Evolutionary conservation across 2,113 vertebrate species (phyloP).

Genomic region (Protomyctophum bolini): DNA sequence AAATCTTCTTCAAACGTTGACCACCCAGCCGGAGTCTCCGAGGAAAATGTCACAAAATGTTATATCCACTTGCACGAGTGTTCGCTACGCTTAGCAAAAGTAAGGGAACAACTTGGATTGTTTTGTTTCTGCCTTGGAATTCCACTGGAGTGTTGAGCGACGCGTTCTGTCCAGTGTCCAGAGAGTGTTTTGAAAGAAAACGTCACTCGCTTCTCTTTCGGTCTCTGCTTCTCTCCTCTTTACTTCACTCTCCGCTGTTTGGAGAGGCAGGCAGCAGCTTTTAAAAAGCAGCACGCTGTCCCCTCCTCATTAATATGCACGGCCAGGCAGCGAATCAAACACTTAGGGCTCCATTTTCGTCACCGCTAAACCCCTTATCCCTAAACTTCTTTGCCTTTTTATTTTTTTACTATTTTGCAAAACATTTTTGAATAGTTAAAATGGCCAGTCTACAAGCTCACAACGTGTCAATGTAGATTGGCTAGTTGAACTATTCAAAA

Average conservation of each 20-base stretch:
- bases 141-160: slow-evolving; percentile 55
- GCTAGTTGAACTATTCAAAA: too few species aligned
- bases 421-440: too few species aligned
- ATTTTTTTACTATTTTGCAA: too few species aligned
- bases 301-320: slow-evolving; percentile 96
- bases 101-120: neutral
- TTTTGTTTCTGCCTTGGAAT: slow-evolving; percentile 11
- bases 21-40: neutral
- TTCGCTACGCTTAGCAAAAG: neutral
- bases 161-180: slow-evolving; percentile 50
- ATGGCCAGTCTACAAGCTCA: too few species aligned
- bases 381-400: too few species aligned
- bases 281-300: slow-evolving; percentile 87
- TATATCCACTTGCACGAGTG: slow-evolving; percentile 43
- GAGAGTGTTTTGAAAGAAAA: slow-evolving; percentile 34
- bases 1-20: slow-evolving; percentile 31
- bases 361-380: too few species aligned
- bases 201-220: slow-evolving; percentile 28
- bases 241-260: slow-evolving; percentile 3
- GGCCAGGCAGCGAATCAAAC: slow-evolving; percentile 81
- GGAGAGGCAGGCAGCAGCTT: slow-evolving; percentile 66
- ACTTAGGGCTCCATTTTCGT: neutral
- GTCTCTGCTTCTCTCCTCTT: slow-evolving; percentile 9
- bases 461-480: too few species aligned
- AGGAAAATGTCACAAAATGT: slow-evolving; percentile 6